phyloP scores from a whole-genome alignment of 2,113 vertebrate genomes.

The Ceratotherium simum region DNA sequence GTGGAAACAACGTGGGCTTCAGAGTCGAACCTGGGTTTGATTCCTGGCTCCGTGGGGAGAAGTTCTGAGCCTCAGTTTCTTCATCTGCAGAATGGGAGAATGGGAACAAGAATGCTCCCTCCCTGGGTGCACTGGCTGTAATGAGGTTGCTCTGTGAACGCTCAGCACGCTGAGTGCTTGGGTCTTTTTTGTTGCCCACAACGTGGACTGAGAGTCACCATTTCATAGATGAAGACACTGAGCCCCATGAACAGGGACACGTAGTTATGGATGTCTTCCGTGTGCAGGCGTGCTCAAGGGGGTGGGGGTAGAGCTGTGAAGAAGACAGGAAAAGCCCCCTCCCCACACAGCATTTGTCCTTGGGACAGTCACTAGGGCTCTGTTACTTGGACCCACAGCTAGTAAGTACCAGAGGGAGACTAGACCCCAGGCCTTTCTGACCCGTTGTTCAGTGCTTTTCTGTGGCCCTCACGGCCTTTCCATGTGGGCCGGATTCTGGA shows the following conservation, averaged over 20 bases:
- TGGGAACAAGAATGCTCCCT: not conserved
- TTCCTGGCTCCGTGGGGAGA: not conserved
- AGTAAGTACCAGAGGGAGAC: not conserved
- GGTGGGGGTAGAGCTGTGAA: not conserved
- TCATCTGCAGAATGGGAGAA: slow-evolving; percentile 8
- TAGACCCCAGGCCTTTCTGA: not conserved
- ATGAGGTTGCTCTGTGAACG: not conserved
- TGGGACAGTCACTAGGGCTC: not conserved
- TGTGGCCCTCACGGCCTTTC: not conserved
- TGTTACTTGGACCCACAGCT: not conserved
- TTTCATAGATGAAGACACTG: not conserved
- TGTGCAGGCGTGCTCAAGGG: not conserved
- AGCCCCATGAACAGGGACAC: not conserved
- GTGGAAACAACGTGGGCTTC: not conserved
- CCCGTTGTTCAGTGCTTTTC: not conserved
- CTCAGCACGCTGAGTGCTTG: not conserved
- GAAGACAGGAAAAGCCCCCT: not conserved
- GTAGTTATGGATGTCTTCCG: not conserved
- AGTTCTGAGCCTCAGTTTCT: not conserved
- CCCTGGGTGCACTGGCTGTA: not conserved
- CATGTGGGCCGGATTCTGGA: not conserved
- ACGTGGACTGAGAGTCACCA: not conserved
- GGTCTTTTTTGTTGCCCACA: not conserved
- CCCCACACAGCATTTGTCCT: not conserved
- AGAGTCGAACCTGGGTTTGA: not conserved